phyloP scores from a whole-genome alignment of 2,888 invertebrate genomes.

The Drosophila aldrichi region DNA sequence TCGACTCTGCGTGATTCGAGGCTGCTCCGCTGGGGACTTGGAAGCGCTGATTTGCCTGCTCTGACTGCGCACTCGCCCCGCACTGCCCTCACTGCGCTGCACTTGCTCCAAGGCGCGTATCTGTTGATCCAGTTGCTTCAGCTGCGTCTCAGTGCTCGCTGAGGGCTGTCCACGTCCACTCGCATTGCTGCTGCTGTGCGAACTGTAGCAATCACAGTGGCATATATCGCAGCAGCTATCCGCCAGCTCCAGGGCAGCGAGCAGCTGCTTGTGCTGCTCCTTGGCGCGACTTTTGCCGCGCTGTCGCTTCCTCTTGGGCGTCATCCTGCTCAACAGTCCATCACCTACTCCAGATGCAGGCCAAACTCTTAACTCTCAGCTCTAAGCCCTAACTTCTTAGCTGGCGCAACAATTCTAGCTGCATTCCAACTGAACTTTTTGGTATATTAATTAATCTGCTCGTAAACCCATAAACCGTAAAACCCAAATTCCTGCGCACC shows the following conservation, averaged over 20 bases:
- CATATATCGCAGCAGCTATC: constrained; percentile 84
- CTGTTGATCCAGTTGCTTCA: constrained; percentile 44
- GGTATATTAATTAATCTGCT: constrained; percentile 33
- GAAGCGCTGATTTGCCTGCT: constrained; percentile 40
- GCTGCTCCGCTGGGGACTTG: constrained; percentile 44
- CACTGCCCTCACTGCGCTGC: constrained; percentile 52
- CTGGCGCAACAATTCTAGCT: constrained; percentile 36
- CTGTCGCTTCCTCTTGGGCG: constrained; percentile 65
- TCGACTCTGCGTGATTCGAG: constrained; percentile 25
- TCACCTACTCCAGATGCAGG: constrained; percentile 31
- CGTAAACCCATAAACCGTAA: constrained; percentile 70
- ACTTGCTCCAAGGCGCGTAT: constrained; percentile 5
- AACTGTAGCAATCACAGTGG: constrained; percentile 83
- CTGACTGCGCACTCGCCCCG: constrained; percentile 13
- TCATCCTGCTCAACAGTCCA: constrained; percentile 38
- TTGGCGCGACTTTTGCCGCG: constrained; percentile 62
- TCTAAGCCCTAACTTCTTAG: not conserved
- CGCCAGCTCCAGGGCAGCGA: constrained; percentile 72
- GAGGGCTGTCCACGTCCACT: constrained; percentile 31
- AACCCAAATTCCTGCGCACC: constrained; percentile 73
- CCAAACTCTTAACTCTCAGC: constrained; percentile 54
- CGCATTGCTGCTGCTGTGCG: constrained; percentile 73
- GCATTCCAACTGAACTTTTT: constrained; percentile 21
- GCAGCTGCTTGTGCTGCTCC: constrained; percentile 72
- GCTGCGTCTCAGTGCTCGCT: constrained; percentile 26